These are phyloP conservation scores for Myopa tessellatipennis DNA, from an alignment of 2,888 invertebrate species.

Conservation along the genomic window DNA sequence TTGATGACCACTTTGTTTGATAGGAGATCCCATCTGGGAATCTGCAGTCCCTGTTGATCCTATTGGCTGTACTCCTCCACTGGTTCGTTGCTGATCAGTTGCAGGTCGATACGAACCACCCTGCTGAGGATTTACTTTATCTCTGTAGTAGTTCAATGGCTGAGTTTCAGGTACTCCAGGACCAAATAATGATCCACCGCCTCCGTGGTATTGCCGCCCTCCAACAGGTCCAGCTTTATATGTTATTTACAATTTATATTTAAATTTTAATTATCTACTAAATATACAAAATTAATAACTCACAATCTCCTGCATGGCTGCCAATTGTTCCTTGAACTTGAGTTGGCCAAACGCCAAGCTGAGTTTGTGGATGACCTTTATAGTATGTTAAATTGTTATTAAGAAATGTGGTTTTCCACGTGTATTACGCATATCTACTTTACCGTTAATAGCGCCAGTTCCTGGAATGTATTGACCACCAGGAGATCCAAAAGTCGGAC, in stretches of 20 bases:
- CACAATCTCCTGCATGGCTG: conserved; percentile 29
- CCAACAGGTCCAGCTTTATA: neutral
- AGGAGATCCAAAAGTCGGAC: neutral
- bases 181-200: conserved; percentile 18
- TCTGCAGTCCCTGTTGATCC: conserved; percentile 38
- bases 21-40: conserved; percentile 38
- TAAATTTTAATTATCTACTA: neutral
- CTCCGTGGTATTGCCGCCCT: neutral
- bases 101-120: neutral
- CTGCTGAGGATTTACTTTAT: conserved; percentile 31
- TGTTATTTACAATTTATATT: conserved; percentile 9
- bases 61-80: conserved; percentile 28
- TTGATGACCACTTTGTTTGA: conserved; percentile 28
- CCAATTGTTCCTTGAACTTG: conserved; percentile 18
- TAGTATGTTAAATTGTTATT: conserved; percentile 1
- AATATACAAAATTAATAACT: neutral
- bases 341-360: conserved; percentile 24
- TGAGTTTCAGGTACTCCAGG: conserved; percentile 21
- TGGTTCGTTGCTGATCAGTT: neutral
- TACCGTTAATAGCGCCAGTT: neutral
- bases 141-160: neutral
- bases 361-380: conserved; percentile 7
- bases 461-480: conserved; percentile 7
- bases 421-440: neutral
- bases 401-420: neutral